Evolutionary conservation across 2,888 invertebrate genomes (phyloP), one percentile per base, ranked within the genome.

Genomic region (Sarcophaga rosellei): DNA sequence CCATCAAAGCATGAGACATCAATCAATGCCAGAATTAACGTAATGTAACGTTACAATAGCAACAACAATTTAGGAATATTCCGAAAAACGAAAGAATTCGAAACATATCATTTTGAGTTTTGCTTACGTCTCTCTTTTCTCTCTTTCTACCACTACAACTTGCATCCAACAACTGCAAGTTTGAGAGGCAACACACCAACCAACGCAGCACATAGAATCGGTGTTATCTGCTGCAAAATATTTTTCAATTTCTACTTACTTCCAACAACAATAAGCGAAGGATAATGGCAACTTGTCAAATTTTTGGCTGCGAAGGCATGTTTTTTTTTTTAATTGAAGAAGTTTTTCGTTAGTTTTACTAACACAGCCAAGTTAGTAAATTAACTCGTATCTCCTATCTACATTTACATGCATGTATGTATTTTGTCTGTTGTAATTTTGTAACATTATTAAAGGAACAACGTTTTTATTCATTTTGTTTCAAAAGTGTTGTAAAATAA

Each of bases 21-120:
- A 85, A 77, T 85, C 84, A 85, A 77, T 61, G 81, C 73, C 84
- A 85, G 66, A 53, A 53, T 53, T 53, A 53, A 53, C 53, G 53
- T 15, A 17, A 53, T 53, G 15, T 53, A 53, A 53, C 15, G 11
- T 15, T 53, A 15, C 15, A 53, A 53, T 53, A 15, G 4, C 53
- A 53, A 53, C 15, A 53, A 53, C 15, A 15, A 15, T 47, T 47
- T 47, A 4, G 4, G 15, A 47, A 47, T 47, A 15, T 47, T 47
- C 15, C 35, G 35, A 35, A 47, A 47, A 47, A 15, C 15, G 47
- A 47, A 47, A 15, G 15, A 47, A 47, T 2, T 47, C 1, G 3
- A 4, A 15, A 47, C 47, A 47, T 47, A 15, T 4, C 47, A 2
- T 47, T 47, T 15, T 35, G 47, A 15, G 2, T 47, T 47, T 47